A percentile compares a stretch with the other conserved stretches of the same genome.
phyloP scores from a whole-genome alignment of 1,140 invertebrate species.

The Tribolium castaneum region DNA sequence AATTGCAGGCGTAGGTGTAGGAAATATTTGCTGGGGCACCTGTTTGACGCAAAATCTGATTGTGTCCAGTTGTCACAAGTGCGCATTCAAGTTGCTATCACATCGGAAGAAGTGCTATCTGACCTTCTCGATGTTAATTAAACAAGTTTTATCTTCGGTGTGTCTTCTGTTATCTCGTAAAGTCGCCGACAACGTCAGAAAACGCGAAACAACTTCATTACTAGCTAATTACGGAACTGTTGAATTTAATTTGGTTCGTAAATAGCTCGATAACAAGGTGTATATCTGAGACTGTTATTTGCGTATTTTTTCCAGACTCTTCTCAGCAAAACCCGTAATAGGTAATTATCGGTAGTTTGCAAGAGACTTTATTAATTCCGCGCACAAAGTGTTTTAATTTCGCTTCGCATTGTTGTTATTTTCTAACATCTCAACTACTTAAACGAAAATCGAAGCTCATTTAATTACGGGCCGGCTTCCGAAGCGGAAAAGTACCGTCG shows the following conservation, averaged over 20 bases:
- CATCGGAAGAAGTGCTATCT: background rate
- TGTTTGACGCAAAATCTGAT: too few relatives aligned
- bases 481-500: background rate
- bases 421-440: background rate
- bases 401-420: background rate
- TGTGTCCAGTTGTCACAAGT: background rate
- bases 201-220: background rate
- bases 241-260: background rate
- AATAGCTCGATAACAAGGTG: background rate
- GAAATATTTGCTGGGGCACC: too few relatives aligned
- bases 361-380: background rate
- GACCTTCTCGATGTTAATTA: background rate
- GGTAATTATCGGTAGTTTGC: background rate
- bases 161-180: background rate
- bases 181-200: background rate
- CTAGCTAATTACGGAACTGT: background rate
- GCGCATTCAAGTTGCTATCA: background rate
- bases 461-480: background rate
- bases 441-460: background rate
- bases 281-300: background rate
- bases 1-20: too few relatives aligned
- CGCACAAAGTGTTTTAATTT: background rate
- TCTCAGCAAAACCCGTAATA: too few relatives aligned
- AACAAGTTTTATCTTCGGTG: background rate
- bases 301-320: background rate